Conservation (phyloP, 2,797 vertebrate genomes). For the Bovichtus variegatus region DNA sequence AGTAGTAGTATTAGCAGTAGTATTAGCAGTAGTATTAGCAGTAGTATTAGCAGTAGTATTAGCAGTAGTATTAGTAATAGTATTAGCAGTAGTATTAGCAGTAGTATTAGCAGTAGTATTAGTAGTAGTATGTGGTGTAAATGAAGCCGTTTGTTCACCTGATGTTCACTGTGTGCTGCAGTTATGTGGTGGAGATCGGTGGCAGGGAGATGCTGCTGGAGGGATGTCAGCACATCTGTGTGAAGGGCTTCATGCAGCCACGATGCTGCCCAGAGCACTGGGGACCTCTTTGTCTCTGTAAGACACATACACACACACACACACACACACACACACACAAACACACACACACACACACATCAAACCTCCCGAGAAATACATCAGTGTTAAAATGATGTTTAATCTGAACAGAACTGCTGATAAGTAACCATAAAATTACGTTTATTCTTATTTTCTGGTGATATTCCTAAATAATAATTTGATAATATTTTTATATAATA, state of each 20-base stretch:
- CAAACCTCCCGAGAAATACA: no score
- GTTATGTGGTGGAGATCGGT: slow-evolving; percentile 89
- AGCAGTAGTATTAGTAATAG: neutral
- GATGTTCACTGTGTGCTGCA: slow-evolving; percentile 68
- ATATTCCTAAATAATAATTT: neutral
- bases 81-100: no score
- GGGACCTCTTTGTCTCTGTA: slow-evolving; percentile 91
- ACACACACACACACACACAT: neutral
- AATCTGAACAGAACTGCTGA: no score
- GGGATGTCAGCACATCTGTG: slow-evolving; percentile 88
- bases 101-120: neutral
- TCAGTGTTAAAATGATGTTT: no score
- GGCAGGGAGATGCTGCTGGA: slow-evolving; percentile 71
- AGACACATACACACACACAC: slow-evolving; percentile 51
- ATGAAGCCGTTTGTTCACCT: neutral
- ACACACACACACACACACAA: slow-evolving; percentile 14
- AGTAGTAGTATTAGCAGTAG: no score
- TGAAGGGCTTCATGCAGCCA: slow-evolving; percentile 75
- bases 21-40: no score
- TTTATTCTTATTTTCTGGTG: neutral
- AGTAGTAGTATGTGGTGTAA: neutral
- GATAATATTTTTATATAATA: no score
- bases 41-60: neutral
- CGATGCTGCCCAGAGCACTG: slow-evolving; percentile 91
- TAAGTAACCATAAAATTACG: neutral